These are phyloP conservation scores for Caenorhabditis sp. DNA, from an alignment of 2,888 invertebrate species.

Conservation along the genomic window DNA sequence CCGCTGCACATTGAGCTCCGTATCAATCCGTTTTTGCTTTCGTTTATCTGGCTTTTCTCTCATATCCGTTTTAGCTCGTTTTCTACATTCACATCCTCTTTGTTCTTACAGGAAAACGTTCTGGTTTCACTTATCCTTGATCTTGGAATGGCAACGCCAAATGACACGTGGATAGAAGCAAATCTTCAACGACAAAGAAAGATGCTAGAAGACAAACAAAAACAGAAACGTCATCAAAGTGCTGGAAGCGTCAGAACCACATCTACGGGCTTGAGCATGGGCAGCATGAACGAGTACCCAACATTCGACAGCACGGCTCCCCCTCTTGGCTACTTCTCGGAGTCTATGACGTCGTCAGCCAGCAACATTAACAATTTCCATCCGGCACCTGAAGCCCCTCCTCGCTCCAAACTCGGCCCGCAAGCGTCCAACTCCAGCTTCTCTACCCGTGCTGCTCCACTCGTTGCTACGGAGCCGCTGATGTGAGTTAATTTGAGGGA, in stretches of 20 bases:
- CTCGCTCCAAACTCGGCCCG: neutral
- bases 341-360: neutral
- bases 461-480: neutral
- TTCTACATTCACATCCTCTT: too few relatives aligned
- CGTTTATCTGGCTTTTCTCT: neutral
- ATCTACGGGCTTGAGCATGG: neutral
- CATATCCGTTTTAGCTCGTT: too few relatives aligned
- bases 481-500: neutral
- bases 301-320: conserved; percentile 15
- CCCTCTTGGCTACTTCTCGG: neutral
- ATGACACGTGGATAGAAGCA: conserved; percentile 71
- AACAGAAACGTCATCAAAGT: conserved; percentile 72
- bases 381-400: neutral
- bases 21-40: neutral
- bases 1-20: neutral
- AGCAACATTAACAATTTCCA: conserved; percentile 8
- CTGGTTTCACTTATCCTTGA: neutral
- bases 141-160: conserved; percentile 10
- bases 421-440: neutral
- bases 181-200: conserved; percentile 76
- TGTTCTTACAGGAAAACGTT: neutral
- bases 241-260: conserved; percentile 70
- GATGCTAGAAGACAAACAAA: conserved; percentile 81
- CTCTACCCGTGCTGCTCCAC: neutral
- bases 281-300: conserved; percentile 15